Evolutionary conservation across 2,888 invertebrate species (phyloP), one percentile per base, ranked within the genome.

Genomic region (Melinaea marsaeus): DNA sequence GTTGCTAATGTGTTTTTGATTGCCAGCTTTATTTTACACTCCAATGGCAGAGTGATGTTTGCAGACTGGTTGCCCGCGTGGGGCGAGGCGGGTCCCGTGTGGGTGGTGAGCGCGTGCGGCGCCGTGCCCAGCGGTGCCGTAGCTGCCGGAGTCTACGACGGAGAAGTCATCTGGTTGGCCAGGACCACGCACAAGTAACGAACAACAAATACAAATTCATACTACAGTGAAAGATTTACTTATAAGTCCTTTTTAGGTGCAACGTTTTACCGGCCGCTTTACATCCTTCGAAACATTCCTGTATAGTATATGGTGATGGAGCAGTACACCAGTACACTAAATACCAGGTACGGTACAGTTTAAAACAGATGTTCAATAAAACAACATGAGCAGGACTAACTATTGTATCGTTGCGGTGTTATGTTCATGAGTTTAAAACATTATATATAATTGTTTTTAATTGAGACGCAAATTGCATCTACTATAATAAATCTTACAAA

Each of bases 91-190:
- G 85, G 85, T 0, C 85, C 87, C 0, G 85, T 89, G 72, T 90
- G 89, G 89, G 87, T 90, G 67, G 80, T 86, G 69, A 83, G 87
- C 66, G 86, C 88, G 35, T 84, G 83, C 71, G 90, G 90, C 22
- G 87, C 86, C 0, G 89, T 89, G 68, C 90, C 89, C 4, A 84
- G 86, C 70, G 88, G 88, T 3, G 89, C 89, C 0, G 87, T 88
- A 22, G 78, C 83, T 1, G 89, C 86, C 13, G 89, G 88, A 32
- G 65, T 80, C 4, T 78, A 70, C 63, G 80, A 81, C 60, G 80
- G 78, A 2, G 88, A 88, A 68, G 73, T 80, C 63, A 79, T 78
- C 4, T 90, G 87, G 86, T 79, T 90, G 3, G 88, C 88, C 2
- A 78, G 88, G 45, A 84, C 87, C 22, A 84, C 86, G n/a, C 86